phyloP scores from a whole-genome alignment of 2,797 vertebrate genomes.

The Muscicapa comitata region DNA sequence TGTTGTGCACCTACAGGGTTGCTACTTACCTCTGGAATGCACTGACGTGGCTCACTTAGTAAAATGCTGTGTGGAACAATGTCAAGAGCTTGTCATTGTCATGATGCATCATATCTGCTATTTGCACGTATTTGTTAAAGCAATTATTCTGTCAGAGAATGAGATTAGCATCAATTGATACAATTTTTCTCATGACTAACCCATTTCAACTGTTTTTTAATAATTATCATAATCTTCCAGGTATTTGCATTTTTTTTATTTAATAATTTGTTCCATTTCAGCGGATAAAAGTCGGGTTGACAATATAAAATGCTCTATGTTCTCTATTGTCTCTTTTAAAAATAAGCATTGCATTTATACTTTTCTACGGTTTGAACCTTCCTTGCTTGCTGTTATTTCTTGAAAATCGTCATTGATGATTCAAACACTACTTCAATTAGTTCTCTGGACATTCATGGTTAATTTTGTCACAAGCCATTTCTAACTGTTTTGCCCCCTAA shows the following conservation, averaged over 20 bases:
- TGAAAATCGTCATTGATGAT: not conserved
- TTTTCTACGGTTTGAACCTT: not conserved
- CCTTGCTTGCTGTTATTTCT: not conserved
- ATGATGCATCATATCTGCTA: slow-evolving; percentile 16
- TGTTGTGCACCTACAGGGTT: not conserved
- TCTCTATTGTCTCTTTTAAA: not conserved
- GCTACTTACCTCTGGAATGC: not conserved
- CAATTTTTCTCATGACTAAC: not conserved
- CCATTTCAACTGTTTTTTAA: not conserved
- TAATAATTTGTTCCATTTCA: not conserved
- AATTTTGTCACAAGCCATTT: not conserved
- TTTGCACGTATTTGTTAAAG: slow-evolving; percentile 13
- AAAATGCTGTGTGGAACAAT: not conserved
- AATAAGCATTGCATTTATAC: not conserved
- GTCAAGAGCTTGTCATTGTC: slow-evolving; percentile 13
- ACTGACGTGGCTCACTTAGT: not conserved
- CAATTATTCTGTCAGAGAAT: slow-evolving; percentile 36
- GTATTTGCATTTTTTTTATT: not conserved
- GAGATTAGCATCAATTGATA: not conserved
- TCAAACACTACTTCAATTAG: not conserved
- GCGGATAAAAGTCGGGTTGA: not conserved
- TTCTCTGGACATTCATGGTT: not conserved
- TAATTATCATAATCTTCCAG: not conserved
- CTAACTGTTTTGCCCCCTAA: not conserved
- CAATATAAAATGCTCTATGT: not conserved